A percentile compares a stretch with the other conserved stretches of the same genome.
These are phyloP conservation scores for Chrysochloris asiatica DNA, from an alignment of 2,113 vertebrate genomes.

Conservation along the genomic window DNA sequence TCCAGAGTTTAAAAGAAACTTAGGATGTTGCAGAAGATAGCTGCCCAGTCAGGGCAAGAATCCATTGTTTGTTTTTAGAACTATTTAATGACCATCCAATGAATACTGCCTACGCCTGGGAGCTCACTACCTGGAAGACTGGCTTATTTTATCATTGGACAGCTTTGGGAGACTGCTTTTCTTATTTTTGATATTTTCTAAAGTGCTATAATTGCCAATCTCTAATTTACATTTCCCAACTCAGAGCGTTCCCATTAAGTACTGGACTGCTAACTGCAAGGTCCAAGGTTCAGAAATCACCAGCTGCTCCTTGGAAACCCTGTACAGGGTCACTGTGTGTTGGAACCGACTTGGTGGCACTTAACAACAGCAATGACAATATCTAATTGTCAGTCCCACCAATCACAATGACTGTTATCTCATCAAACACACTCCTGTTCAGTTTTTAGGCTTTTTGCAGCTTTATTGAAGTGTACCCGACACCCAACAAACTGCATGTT, in stretches of 20 bases:
- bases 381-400: neutral
- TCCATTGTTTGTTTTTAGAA: neutral
- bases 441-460: neutral
- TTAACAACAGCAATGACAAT: too few species aligned
- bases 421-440: neutral
- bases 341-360: too few species aligned
- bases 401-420: neutral
- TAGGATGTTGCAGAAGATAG: neutral
- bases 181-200: neutral
- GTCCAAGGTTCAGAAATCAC: too few species aligned
- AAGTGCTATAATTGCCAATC: neutral
- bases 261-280: too few species aligned
- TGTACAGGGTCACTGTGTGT: too few species aligned
- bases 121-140: neutral
- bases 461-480: neutral
- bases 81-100: neutral
- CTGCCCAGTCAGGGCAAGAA: neutral
- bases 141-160: neutral
- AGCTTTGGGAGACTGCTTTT: neutral
- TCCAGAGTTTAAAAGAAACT: constrained; percentile 6
- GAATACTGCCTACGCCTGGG: neutral
- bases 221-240: neutral
- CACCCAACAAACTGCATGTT: neutral
- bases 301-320: too few species aligned
- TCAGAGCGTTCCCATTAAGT: neutral